These are phyloP conservation scores for Zaprionus africanus DNA, from an alignment of 1,140 invertebrate genomes.

Conservation along the genomic window DNA sequence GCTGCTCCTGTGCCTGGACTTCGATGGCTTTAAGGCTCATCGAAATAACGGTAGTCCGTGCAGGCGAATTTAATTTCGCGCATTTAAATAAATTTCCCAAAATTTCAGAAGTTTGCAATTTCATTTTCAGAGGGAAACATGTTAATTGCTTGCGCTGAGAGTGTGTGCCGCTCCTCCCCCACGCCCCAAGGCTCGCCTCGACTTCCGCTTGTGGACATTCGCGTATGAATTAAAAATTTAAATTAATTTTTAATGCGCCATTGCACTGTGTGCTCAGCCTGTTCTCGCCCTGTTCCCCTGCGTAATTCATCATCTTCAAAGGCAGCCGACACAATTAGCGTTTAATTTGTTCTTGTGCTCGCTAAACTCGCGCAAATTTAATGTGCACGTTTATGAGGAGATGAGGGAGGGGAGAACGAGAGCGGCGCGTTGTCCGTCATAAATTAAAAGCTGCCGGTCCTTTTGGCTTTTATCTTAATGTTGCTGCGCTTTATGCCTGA, in stretches of 20 bases:
- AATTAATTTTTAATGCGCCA: constrained; percentile 75
- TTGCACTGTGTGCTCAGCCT: constrained; percentile 17
- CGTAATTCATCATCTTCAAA: constrained; percentile 73
- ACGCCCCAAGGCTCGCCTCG: neutral
- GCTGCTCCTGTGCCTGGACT: constrained; percentile 4
- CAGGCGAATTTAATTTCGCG: neutral
- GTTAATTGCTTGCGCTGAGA: neutral
- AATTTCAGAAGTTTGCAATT: neutral
- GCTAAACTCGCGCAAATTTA: constrained; percentile 36
- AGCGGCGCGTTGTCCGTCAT: constrained; percentile 44
- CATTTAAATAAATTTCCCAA: constrained; percentile 9
- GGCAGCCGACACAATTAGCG: constrained; percentile 63
- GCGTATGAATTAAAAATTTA: constrained; percentile 70
- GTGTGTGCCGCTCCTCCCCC: too few relatives aligned
- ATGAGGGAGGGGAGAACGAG: neutral
- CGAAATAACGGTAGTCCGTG: neutral
- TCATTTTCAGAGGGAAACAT: neutral
- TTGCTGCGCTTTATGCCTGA: constrained; percentile 13
- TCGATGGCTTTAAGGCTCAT: constrained; percentile 13
- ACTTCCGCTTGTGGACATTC: constrained; percentile 38
- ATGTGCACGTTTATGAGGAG: constrained; percentile 3
- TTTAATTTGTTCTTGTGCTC: constrained; percentile 65
- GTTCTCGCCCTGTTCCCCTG: neutral
- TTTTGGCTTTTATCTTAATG: constrained; percentile 67
- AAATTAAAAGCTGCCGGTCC: constrained; percentile 61